These are phyloP conservation scores for Lycopodina hypogea DNA, from an alignment of 37 sponge, comb jelly and placozoan species.

Conservation along the genomic window DNA sequence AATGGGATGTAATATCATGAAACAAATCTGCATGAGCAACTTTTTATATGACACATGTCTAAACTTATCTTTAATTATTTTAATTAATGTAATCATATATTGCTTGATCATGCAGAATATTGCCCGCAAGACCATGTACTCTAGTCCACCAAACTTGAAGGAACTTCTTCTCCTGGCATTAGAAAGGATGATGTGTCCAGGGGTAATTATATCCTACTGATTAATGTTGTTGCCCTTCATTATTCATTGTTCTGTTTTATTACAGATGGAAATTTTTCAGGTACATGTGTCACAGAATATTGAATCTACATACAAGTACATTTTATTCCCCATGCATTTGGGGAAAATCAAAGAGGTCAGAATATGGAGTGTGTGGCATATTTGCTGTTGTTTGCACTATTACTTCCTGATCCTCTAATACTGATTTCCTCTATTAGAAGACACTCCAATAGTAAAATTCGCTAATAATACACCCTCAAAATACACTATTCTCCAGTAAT, in stretches of 20 bases:
- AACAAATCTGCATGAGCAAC: no score
- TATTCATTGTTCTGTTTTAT: neutral
- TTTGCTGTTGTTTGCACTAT: no score
- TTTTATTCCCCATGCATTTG: constrained; percentile 85
- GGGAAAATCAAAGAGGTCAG: constrained; percentile 70
- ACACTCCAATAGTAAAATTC: no score
- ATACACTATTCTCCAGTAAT: no score
- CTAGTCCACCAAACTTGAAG: constrained; percentile 67
- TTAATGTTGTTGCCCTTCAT: no score
- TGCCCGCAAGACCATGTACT: constrained; percentile 59
- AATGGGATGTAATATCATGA: no score
- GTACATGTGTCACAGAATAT: constrained; percentile 72
- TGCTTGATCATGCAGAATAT: constrained; percentile 66
- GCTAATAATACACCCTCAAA: no score
- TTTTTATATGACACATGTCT: no score
- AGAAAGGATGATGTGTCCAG: constrained; percentile 78
- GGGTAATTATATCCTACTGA: constrained; percentile 29
- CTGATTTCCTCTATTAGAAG: no score
- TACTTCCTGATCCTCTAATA: no score
- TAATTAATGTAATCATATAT: no score
- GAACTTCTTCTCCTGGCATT: constrained; percentile 78
- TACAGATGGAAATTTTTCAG: constrained; percentile 86
- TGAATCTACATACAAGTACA: constrained; percentile 62
- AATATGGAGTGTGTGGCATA: neutral
- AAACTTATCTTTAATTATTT: no score